Percentiles rank a stretch among this genome's conserved stretches.
phyloP scores from a whole-genome alignment of 1,140 invertebrate genomes.

The Drosophila quadrilineata region DNA sequence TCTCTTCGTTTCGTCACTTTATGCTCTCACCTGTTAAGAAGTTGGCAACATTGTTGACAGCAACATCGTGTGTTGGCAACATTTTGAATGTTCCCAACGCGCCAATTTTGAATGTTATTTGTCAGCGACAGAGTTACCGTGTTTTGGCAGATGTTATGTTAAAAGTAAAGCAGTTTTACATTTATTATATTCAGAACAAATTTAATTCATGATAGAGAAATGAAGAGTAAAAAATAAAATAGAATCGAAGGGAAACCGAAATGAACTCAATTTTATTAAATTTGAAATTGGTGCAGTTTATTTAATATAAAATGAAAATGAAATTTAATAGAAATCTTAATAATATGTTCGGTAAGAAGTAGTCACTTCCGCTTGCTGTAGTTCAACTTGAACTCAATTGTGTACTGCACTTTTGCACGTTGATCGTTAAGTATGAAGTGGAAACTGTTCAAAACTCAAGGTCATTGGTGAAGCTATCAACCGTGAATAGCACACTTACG shows the following conservation, averaged over 20 bases:
- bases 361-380: not conserved
- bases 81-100: conserved; percentile 13
- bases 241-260: too few species aligned
- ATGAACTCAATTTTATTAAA: not conserved
- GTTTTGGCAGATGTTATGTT: too few species aligned
- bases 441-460: conserved; percentile 5
- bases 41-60: conserved; percentile 9
- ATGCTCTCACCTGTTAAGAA: conserved; percentile 58
- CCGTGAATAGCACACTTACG: not conserved
- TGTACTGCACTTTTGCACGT: conserved; percentile 10
- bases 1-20: conserved; percentile 3
- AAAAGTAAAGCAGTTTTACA: too few species aligned
- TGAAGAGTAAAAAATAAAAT: not conserved
- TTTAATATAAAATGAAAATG: too few species aligned
- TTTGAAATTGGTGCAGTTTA: too few species aligned
- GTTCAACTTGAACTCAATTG: not conserved
- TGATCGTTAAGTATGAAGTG: not conserved
- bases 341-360: not conserved
- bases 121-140: conserved; percentile 5
- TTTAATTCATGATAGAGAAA: too few species aligned
- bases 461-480: conserved; percentile 9
- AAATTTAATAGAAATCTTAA: not conserved
- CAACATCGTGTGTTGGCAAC: conserved; percentile 32
- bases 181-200: too few species aligned
- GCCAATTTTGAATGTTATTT: conserved; percentile 9